Evolutionary conservation across 2,888 invertebrate species (phyloP).

Genomic region (Ctena decussata): DNA sequence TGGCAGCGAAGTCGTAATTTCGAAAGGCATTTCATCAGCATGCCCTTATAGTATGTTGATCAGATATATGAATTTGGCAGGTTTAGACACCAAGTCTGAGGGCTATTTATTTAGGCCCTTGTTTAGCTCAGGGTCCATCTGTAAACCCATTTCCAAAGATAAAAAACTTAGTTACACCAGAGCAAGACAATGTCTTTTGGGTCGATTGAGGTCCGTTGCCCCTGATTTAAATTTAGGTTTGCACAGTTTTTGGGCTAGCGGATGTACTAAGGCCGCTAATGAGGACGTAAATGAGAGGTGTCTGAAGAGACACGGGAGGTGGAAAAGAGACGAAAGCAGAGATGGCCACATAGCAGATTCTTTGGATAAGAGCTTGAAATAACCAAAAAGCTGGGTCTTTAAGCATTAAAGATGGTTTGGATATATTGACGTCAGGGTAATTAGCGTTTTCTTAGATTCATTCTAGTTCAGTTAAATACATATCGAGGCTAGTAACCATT

Average conservation of each 20-base stretch:
- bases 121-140: not conserved
- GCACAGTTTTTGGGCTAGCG: slow-evolving; percentile 28
- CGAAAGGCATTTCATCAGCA: not conserved
- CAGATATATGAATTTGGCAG: not conserved
- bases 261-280: slow-evolving; percentile 20
- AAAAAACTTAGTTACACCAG: not conserved
- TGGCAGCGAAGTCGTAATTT: not conserved
- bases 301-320: slow-evolving; percentile 37
- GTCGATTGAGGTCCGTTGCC: slow-evolving; percentile 15
- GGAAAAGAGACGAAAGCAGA: not conserved
- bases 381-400: no score
- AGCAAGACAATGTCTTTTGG: slow-evolving; percentile 30
- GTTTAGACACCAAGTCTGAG: not conserved
- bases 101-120: not conserved
- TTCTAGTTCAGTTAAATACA: no score
- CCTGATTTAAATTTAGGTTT: slow-evolving; percentile 20
- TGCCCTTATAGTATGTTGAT: not conserved
- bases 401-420: no score
- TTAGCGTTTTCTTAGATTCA: no score
- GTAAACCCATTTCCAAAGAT: not conserved
- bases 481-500: no score
- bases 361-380: no score
- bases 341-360: no score
- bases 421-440: no score
- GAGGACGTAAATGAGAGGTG: slow-evolving; percentile 6